Evolutionary conservation across 2,113 vertebrate genomes (phyloP).

Genomic region (Helogale parvula): DNA sequence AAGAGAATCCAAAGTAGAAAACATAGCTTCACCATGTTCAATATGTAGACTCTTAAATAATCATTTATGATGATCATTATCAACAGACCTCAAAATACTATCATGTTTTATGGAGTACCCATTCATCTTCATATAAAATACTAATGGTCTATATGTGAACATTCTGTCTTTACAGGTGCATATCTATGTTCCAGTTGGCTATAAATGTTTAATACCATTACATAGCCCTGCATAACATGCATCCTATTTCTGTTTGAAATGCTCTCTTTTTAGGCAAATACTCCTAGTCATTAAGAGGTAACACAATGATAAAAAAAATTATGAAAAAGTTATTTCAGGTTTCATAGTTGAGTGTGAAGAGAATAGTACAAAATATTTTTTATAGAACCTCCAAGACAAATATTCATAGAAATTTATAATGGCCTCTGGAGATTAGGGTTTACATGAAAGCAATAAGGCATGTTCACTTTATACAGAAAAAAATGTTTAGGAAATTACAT

Average conservation of each 20-base stretch:
- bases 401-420: slow-evolving; percentile 18
- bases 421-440: not conserved
- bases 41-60: not conserved
- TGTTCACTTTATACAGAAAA: not conserved
- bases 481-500: not conserved
- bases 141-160: not conserved
- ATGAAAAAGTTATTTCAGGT: not conserved
- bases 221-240: not conserved
- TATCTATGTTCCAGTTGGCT: not conserved
- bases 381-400: not conserved
- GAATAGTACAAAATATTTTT: not conserved
- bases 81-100: not conserved
- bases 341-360: not conserved
- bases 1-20: not conserved
- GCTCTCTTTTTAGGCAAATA: not conserved
- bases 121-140: not conserved
- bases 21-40: not conserved
- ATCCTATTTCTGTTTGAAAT: not conserved
- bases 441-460: not conserved
- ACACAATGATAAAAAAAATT: not conserved
- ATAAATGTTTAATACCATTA: not conserved
- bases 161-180: not conserved
- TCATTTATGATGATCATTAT: not conserved
- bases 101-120: not conserved
- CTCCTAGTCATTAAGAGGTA: not conserved